Conservation (phyloP, 2,797 vertebrate species). For the Aeoliscus strigatus region DNA sequence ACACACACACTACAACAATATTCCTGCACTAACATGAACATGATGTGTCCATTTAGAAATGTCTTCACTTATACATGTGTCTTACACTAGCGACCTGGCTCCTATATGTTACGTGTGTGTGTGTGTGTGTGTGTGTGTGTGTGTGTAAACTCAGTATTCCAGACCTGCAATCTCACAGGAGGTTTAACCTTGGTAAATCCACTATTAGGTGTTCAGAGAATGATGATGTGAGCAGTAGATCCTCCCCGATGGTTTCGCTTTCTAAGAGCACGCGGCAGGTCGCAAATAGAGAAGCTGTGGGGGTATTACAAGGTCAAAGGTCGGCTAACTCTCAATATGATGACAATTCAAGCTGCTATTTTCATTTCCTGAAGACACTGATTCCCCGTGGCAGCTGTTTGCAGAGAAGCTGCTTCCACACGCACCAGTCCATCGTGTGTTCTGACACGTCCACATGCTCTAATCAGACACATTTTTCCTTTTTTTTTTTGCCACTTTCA, state of each 20-base stretch:
- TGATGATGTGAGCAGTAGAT: slow-evolving; percentile 73
- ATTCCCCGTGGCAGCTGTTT: slow-evolving; percentile 50
- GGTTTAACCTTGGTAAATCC: slow-evolving; percentile 75
- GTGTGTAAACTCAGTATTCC: slow-evolving; percentile 65
- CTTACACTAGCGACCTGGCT: slow-evolving; percentile 1
- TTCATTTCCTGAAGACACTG: slow-evolving; percentile 74
- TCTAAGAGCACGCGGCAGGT: slow-evolving; percentile 66
- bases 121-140: slow-evolving; percentile 18
- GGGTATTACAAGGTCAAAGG: slow-evolving; percentile 74
- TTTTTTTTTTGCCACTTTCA: slow-evolving; percentile 35
- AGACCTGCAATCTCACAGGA: slow-evolving; percentile 65
- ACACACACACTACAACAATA: slow-evolving; percentile 13
- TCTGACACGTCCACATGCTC: slow-evolving; percentile 14
- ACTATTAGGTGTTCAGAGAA: slow-evolving; percentile 70
- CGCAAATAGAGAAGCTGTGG: slow-evolving; percentile 66
- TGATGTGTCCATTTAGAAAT: slow-evolving; percentile 12
- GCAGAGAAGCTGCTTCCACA: slow-evolving; percentile 12
- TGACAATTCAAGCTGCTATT: slow-evolving; percentile 70
- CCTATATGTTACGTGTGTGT: slow-evolving; percentile 6
- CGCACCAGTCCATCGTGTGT: slow-evolving; percentile 24
- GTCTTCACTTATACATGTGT: slow-evolving; percentile 20
- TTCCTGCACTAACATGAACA: slow-evolving; percentile 14
- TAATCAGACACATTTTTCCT: slow-evolving; percentile 33
- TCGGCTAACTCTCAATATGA: slow-evolving; percentile 71
- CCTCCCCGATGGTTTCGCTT: slow-evolving; percentile 70